Evolutionary conservation across 2,113 vertebrate species (phyloP).

Genomic region (Pangasianodon gigas): DNA sequence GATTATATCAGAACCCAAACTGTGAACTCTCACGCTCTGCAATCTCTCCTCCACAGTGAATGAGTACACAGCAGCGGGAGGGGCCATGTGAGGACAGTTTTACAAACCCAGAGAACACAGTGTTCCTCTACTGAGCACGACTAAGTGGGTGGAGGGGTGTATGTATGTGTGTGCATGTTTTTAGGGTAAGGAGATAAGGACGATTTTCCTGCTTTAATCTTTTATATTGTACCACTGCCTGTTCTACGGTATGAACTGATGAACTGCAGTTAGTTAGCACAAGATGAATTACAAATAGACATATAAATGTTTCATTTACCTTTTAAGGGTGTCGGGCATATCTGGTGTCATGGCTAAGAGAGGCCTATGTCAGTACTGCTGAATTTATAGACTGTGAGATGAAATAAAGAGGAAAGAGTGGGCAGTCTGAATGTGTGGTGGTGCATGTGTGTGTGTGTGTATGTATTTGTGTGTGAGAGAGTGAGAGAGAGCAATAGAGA

Average conservation of each 20-base stretch:
- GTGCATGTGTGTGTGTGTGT: constrained; percentile 23
- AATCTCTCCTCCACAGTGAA: constrained; percentile 50
- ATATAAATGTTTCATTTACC: not conserved
- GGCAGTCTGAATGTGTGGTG: constrained; percentile 4
- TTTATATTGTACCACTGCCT: constrained; percentile 58
- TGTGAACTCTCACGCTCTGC: constrained; percentile 41
- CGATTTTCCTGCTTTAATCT: constrained; percentile 56
- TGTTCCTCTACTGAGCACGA: constrained; percentile 54
- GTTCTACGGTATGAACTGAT: constrained; percentile 40
- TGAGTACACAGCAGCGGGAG: constrained; percentile 51
- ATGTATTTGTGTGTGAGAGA: not conserved
- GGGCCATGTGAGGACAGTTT: constrained; percentile 59
- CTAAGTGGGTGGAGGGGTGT: constrained; percentile 43
- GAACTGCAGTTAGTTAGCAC: constrained; percentile 14
- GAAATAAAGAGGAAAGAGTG: constrained; percentile 23
- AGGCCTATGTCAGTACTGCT: constrained; percentile 11
- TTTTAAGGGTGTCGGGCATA: constrained; percentile 8
- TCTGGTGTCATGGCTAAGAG: constrained; percentile 24
- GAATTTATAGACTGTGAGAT: constrained; percentile 20
- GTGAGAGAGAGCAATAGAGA: constrained; percentile 11
- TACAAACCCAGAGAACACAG: constrained; percentile 54
- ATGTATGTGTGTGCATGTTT: constrained; percentile 9
- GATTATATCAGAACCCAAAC: constrained; percentile 32
- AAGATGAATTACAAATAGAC: constrained; percentile 14
- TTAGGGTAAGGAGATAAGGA: constrained; percentile 16